Evolutionary conservation across 2,113 vertebrate species (phyloP).

Genomic region (Cariama cristata): DNA sequence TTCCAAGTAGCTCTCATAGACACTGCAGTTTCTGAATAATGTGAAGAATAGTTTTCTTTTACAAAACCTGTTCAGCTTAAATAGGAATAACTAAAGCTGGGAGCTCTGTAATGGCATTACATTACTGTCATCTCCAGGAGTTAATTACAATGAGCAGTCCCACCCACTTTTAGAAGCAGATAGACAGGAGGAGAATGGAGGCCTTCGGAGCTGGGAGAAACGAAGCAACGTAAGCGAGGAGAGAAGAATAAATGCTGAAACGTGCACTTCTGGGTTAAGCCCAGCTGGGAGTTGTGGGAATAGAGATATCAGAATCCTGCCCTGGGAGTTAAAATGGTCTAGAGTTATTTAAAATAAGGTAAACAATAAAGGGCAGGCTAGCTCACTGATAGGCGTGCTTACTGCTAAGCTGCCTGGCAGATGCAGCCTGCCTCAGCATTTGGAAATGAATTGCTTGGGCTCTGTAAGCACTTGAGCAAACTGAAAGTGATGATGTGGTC

Average conservation of each 20-base stretch:
- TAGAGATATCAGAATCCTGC: not conserved
- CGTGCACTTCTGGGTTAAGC: not conserved
- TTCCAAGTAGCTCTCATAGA: not conserved
- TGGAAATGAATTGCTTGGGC: not conserved
- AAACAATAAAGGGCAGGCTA: not conserved
- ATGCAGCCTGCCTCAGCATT: not conserved
- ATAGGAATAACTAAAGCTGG: slow-evolving; percentile 49
- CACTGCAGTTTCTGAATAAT: slow-evolving; percentile 20
- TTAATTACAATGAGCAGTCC: slow-evolving; percentile 51
- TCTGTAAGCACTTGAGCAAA: not conserved
- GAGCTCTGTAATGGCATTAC: slow-evolving; percentile 58
- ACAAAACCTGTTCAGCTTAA: slow-evolving; percentile 37
- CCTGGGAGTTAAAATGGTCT: not conserved
- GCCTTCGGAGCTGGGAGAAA: not conserved
- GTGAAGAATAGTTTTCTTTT: slow-evolving; percentile 45
- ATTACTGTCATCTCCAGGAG: slow-evolving; percentile 57
- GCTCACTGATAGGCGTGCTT: rapidly evolving
- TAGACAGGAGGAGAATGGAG: slow-evolving; percentile 47
- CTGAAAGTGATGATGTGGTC: not conserved
- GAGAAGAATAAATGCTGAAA: slow-evolving; percentile 10
- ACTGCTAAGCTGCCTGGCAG: not conserved
- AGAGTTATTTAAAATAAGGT: not conserved
- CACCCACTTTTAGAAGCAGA: slow-evolving; percentile 45
- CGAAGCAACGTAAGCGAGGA: not conserved
- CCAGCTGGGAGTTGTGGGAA: not conserved